phyloP scores from a whole-genome alignment of 2,797 vertebrate genomes.

The Megaceryle alcyon region DNA sequence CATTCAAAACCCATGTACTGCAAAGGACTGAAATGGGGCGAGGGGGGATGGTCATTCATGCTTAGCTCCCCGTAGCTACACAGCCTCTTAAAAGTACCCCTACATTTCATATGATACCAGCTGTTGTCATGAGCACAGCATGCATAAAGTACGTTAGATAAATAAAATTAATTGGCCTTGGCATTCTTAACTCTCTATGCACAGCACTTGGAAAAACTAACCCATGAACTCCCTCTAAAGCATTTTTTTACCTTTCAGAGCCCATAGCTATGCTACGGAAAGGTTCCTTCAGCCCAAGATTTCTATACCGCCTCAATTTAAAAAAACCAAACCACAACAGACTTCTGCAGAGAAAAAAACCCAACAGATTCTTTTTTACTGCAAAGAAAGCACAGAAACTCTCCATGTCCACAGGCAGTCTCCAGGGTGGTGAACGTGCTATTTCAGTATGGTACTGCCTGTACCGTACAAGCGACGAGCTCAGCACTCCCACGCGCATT shows the following conservation, averaged over 20 bases:
- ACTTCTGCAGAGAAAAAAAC: neutral
- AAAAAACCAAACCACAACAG: neutral
- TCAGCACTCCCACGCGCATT: slow-evolving; percentile 16
- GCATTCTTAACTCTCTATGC: neutral
- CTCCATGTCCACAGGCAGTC: neutral
- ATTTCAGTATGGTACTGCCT: slow-evolving; percentile 40
- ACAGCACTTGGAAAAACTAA: neutral
- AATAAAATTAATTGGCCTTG: slow-evolving; percentile 31
- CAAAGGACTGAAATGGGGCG: neutral
- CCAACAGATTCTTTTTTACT: neutral
- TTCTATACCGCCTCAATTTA: neutral
- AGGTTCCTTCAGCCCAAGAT: neutral
- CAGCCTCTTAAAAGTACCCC: neutral
- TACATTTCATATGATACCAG: neutral
- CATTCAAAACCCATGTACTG: neutral
- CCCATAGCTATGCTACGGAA: neutral
- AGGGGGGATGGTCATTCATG: neutral
- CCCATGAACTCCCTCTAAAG: neutral
- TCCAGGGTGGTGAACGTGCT: slow-evolving; percentile 8
- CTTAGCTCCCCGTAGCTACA: neutral
- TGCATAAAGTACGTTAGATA: neutral
- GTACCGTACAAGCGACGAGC: slow-evolving; percentile 5
- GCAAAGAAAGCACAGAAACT: neutral
- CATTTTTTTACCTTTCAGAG: neutral
- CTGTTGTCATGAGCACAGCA: slow-evolving; percentile 4